These are phyloP conservation scores for Petrocephalus microphthalmus DNA, from an alignment of 2,113 vertebrate genomes.

Conservation along the genomic window DNA sequence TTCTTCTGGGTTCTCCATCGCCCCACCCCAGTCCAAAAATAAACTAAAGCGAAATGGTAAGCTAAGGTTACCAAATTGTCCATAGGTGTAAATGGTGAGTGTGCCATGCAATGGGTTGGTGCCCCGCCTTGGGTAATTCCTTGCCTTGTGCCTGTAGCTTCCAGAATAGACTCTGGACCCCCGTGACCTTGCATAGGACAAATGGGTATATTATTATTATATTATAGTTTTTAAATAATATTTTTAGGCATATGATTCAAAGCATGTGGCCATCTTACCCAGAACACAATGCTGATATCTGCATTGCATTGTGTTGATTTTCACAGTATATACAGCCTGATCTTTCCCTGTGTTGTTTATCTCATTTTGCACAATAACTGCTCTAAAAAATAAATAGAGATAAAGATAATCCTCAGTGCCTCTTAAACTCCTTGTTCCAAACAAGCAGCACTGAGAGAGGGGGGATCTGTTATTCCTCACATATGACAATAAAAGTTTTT, in stretches of 20 bases:
- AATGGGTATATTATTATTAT: neutral
- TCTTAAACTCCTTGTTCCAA: neutral
- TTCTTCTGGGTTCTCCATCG: neutral
- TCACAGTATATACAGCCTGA: neutral
- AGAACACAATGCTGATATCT: neutral
- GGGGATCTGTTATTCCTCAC: neutral
- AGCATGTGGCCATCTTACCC: neutral
- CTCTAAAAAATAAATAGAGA: neutral
- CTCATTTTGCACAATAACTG: neutral
- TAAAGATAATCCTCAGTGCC: neutral
- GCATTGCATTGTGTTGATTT: neutral
- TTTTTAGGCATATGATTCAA: neutral
- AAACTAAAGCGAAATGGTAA: neutral
- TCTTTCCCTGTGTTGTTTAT: neutral
- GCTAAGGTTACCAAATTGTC: neutral
- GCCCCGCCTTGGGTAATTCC: neutral
- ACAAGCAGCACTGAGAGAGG: neutral
- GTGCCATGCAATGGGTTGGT: neutral
- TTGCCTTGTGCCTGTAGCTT: neutral
- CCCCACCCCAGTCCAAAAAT: neutral
- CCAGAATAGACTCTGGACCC: neutral
- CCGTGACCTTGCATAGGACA: neutral
- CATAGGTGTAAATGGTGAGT: too few relatives aligned
- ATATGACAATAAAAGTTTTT: slow-evolving; percentile 1
- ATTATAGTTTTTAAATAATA: neutral